Evolutionary conservation across 1,140 invertebrate genomes (phyloP).

Genomic region (Drosophila pandora): DNA sequence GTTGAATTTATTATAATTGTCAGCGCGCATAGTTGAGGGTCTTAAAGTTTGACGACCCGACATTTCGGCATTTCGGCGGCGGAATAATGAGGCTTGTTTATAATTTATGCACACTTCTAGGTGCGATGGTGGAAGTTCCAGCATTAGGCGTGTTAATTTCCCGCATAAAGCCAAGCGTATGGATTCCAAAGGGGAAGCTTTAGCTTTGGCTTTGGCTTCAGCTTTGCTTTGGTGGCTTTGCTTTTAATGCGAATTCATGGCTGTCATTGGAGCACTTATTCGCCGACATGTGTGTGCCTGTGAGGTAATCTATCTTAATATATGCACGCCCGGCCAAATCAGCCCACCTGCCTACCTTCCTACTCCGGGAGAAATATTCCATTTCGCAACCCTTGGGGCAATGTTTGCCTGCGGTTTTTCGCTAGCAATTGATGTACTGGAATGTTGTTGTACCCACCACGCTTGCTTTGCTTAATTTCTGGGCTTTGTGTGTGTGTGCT

Average conservation of each 20-base stretch:
- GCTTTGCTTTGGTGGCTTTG: conserved; percentile 24
- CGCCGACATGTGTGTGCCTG: conserved; percentile 25
- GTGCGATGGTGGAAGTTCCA: conserved; percentile 40
- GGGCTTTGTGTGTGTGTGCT: conserved; percentile 19
- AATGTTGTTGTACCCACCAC: conserved; percentile 33
- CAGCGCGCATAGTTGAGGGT: conserved; percentile 62
- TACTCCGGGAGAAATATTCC: conserved; percentile 4
- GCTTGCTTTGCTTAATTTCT: conserved; percentile 59
- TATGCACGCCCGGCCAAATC: conserved; percentile 46
- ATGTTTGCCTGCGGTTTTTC: conserved; percentile 42
- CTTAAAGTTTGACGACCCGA: conserved; percentile 41
- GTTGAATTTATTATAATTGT: conserved; percentile 79
- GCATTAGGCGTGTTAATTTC: conserved; percentile 74
- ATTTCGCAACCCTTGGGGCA: conserved; percentile 7
- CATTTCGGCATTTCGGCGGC: conserved; percentile 53
- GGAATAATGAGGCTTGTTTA: conserved; percentile 68
- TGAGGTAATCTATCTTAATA: conserved; percentile 76
- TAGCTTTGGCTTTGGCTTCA: conserved; percentile 22
- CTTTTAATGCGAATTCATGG: conserved; percentile 75
- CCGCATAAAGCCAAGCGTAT: conserved; percentile 26
- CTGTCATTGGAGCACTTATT: conserved; percentile 65
- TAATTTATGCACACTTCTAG: conserved; percentile 76
- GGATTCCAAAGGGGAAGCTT: conserved; percentile 27
- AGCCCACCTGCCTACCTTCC: not conserved
- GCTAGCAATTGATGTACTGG: conserved; percentile 35